Conservation (phyloP, 2,888 invertebrate species). For the Seladonia tumulorum region DNA sequence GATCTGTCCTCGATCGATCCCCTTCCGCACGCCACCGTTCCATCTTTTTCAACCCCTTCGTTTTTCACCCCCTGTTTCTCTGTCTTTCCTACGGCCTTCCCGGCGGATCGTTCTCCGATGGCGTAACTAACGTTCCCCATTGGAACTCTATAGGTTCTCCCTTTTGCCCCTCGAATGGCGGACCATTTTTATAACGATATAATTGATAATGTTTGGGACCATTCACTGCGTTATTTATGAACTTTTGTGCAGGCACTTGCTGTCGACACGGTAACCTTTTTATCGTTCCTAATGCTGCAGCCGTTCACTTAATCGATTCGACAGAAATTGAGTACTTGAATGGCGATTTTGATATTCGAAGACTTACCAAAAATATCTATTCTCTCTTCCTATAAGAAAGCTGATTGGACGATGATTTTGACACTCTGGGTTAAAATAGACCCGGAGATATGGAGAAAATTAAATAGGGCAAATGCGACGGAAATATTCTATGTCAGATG, state of each 20-base stretch:
- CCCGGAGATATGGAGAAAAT: no score
- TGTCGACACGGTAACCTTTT: no score
- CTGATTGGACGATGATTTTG: no score
- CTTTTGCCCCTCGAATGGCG: background rate
- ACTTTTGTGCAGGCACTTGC: background rate
- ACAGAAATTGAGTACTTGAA: no score
- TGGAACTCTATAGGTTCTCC: background rate
- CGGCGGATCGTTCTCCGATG: background rate
- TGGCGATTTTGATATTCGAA: no score
- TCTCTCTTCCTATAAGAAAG: no score
- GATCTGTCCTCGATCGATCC: constrained; percentile 57
- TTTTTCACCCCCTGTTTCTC: background rate
- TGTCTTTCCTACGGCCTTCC: background rate
- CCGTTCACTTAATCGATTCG: no score
- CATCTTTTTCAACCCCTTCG: constrained; percentile 13
- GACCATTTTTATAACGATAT: background rate
- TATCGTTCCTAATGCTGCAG: no score
- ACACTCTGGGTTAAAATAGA: no score
- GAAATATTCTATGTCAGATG: no score
- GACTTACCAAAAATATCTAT: background rate
- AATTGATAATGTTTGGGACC: background rate
- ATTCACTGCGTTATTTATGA: background rate
- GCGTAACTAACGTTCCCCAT: background rate
- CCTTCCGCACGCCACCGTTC: constrained; percentile 15
- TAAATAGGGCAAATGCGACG: no score